These are phyloP conservation scores for Rotaria socialis DNA, from an alignment of 2,888 invertebrate species.

Conservation along the genomic window DNA sequence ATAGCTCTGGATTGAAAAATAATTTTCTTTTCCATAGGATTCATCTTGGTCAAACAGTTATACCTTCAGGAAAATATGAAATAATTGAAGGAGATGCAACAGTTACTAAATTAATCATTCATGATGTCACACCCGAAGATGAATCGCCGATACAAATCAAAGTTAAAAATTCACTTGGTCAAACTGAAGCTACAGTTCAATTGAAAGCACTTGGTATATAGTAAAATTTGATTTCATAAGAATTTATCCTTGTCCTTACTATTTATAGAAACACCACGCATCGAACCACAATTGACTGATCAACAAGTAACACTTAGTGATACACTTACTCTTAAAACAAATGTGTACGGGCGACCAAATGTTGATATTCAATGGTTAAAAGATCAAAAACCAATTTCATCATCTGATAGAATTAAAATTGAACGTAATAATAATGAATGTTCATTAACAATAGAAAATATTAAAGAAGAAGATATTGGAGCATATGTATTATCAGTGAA, in stretches of 20 bases:
- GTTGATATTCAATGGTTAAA: slow-evolving; percentile 45
- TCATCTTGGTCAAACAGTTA: neutral
- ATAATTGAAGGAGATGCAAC: slow-evolving; percentile 19
- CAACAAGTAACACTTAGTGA: slow-evolving; percentile 40
- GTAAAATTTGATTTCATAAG: neutral
- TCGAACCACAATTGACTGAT: slow-evolving; percentile 42
- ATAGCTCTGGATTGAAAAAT: neutral
- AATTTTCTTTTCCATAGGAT: neutral
- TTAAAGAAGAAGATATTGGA: slow-evolving; percentile 40
- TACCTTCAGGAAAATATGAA: neutral
- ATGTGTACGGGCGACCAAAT: slow-evolving; percentile 41
- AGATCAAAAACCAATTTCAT: slow-evolving; percentile 35
- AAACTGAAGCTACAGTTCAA: slow-evolving; percentile 34
- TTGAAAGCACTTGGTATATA: slow-evolving; percentile 37
- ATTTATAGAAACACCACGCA: slow-evolving; percentile 37
- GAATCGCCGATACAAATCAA: slow-evolving; percentile 12
- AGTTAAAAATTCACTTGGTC: slow-evolving; percentile 37
- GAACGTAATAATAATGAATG: slow-evolving; percentile 41
- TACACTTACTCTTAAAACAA: slow-evolving; percentile 39
- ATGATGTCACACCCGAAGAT: slow-evolving; percentile 38
- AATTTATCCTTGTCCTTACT: neutral
- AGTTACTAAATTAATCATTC: slow-evolving; percentile 36
- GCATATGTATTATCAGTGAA: slow-evolving; percentile 39
- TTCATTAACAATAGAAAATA: slow-evolving; percentile 37
- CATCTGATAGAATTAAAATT: slow-evolving; percentile 40